phyloP scores from a whole-genome alignment of 2,797 vertebrate species.

The Pteronotus mesoamericanus region DNA sequence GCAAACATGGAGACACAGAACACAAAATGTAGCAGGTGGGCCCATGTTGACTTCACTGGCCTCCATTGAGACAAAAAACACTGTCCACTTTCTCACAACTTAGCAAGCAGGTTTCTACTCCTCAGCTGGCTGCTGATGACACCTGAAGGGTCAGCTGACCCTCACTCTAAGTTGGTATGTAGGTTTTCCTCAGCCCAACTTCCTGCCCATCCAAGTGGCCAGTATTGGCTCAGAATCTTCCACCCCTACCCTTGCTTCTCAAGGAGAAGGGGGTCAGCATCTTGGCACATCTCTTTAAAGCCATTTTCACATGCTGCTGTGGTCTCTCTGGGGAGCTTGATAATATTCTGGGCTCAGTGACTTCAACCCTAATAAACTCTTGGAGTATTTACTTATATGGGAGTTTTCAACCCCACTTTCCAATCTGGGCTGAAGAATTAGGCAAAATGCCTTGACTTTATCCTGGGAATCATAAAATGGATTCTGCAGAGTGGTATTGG shows the following conservation, averaged over 20 bases:
- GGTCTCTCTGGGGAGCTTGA: constrained; percentile 29
- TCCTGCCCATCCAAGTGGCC: not conserved
- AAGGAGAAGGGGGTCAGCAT: not conserved
- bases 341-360: constrained; percentile 36
- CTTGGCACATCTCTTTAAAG: constrained; percentile 13
- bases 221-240: not conserved
- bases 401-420: constrained; percentile 58
- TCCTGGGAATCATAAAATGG: constrained; percentile 52
- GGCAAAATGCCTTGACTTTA: constrained; percentile 63
- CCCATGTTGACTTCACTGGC: not conserved
- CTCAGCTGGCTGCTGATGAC: not conserved
- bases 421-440: constrained; percentile 52
- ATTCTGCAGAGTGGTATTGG: constrained; percentile 41
- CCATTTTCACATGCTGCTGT: constrained; percentile 8
- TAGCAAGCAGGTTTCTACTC: not conserved
- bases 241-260: not conserved
- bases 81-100: not conserved
- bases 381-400: constrained; percentile 60
- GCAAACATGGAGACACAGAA: not conserved
- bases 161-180: not conserved
- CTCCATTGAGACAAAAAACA: not conserved
- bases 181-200: not conserved
- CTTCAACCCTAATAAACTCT: constrained; percentile 40
- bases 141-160: not conserved
- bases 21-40: not conserved